Conservation (phyloP, 2,888 invertebrate species). For the Pristionchus japonicus region DNA sequence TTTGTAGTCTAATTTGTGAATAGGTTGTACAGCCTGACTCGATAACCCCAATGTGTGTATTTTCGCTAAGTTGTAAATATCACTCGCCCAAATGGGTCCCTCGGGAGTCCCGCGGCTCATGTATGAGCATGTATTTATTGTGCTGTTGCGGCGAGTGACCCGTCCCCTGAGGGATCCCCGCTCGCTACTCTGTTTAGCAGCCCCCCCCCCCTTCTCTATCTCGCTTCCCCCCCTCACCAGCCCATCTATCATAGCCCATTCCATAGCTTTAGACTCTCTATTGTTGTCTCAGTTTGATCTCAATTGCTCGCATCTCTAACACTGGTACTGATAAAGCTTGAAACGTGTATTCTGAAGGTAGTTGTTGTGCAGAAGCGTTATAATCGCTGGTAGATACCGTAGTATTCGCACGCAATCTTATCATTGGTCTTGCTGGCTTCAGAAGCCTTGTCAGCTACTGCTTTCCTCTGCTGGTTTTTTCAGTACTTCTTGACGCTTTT, state of each 20-base stretch:
- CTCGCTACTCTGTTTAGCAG: constrained; percentile 24
- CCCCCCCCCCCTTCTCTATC: not conserved
- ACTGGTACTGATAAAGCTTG: not conserved
- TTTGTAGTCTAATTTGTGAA: not conserved
- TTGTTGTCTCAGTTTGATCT: not conserved
- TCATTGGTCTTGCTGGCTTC: not conserved
- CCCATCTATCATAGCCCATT: not conserved
- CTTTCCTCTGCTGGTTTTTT: not conserved
- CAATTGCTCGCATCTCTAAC: not conserved
- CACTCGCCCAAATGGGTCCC: not conserved
- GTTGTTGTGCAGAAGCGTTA: not conserved
- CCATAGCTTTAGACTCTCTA: not conserved
- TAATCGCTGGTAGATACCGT: not conserved
- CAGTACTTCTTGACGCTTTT: not conserved
- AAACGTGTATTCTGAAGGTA: not conserved
- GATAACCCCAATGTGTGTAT: not conserved
- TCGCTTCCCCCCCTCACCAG: constrained; percentile 10
- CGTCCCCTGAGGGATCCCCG: not conserved
- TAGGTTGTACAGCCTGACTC: not conserved
- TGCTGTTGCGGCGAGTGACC: not conserved
- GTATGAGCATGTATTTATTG: constrained; percentile 12
- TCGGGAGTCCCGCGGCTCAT: not conserved
- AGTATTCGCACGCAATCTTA: no score
- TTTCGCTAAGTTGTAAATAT: not conserved
- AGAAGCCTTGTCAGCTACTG: not conserved